Evolutionary conservation across 1,140 invertebrate genomes (phyloP), one percentile per base, ranked within the genome.

Genomic region (Aleiodes sp.): DNA sequence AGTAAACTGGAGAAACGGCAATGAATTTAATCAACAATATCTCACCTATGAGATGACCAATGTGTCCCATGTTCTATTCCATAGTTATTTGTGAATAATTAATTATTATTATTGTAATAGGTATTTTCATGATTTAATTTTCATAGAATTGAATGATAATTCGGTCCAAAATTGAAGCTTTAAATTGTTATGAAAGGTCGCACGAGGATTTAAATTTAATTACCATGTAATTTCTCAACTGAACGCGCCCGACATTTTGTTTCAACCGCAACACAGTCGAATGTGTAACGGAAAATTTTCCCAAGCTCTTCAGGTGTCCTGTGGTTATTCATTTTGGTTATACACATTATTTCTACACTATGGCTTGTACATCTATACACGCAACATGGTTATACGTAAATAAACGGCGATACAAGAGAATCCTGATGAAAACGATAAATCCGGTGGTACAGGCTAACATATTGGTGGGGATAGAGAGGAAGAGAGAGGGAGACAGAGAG

Each of bases 21-120:
- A 33, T 33, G 46, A 57, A 66, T 66, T 66, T 66, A 66, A 66
- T 66, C 64, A 66, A 26, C 14, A 35, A 56, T 21, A 33, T 56
- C 19, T 56, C 46, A 52, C 3, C n/a, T n/a, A n/a, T n/a, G n/a
- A n/a, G n/a, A n/a, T n/a, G n/a, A n/a, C n/a, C n/a, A n/a, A n/a
- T n/a, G n/a, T n/a, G n/a, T n/a, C n/a, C 28, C 59, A 31, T 29
- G 59, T 2, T 31, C 0, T 16, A 7, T 31, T 61, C 24, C 16
- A 12, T 33, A 16, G 41, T 3, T 46, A n/a, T n/a, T n/a, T n/a
- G n/a, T n/a, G n/a, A n/a, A n/a, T n/a, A n/a, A n/a, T n/a, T n/a
- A n/a, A n/a, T n/a, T n/a, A n/a, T n/a, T n/a, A n/a, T n/a, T n/a
- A n/a, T n/a, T n/a, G n/a, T n/a, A n/a, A n/a, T n/a, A n/a, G n/a